phyloP scores from a whole-genome alignment of 2,888 invertebrate species.

The Andrena chrysosceles region DNA sequence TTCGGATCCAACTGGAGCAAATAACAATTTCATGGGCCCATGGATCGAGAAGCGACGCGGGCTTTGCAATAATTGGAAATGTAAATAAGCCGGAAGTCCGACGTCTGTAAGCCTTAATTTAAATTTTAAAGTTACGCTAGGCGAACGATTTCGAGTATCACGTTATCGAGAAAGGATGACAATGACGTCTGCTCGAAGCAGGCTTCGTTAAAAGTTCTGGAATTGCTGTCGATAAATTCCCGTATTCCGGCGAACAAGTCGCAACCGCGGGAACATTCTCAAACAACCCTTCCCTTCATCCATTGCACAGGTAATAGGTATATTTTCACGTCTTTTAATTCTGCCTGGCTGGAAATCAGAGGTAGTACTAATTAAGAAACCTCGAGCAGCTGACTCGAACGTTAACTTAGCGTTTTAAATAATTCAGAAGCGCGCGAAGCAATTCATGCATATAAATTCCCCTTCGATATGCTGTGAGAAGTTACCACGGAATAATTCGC shows the following conservation, averaged over 20 bases:
- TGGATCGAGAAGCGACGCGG: conserved; percentile 18
- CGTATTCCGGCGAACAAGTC: background rate
- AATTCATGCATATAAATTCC: too few relatives aligned
- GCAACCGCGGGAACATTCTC: too few relatives aligned
- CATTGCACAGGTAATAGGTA: too few relatives aligned
- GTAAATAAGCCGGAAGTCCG: conserved; percentile 46
- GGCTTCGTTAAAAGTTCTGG: background rate
- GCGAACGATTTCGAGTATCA: conserved; percentile 5
- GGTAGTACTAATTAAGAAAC: too few relatives aligned
- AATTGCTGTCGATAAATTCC: background rate
- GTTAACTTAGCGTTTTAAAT: too few relatives aligned
- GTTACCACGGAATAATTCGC: too few relatives aligned
- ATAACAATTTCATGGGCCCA: conserved; percentile 35
- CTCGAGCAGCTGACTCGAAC: too few relatives aligned
- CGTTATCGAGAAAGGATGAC: conserved; percentile 13
- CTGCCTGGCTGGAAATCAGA: too few relatives aligned
- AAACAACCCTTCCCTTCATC: too few relatives aligned
- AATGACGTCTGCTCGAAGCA: background rate
- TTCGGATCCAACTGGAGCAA: conserved; percentile 29
- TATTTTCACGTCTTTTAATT: too few relatives aligned
- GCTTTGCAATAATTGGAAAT: conserved; percentile 48
- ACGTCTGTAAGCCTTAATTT: conserved; percentile 32
- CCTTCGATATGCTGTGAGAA: too few relatives aligned
- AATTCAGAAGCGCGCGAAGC: too few relatives aligned
- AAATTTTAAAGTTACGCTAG: conserved; percentile 46